These are phyloP conservation scores for Pyrocoelia pectoralis DNA, from an alignment of 2,888 invertebrate species.

Conservation along the genomic window DNA sequence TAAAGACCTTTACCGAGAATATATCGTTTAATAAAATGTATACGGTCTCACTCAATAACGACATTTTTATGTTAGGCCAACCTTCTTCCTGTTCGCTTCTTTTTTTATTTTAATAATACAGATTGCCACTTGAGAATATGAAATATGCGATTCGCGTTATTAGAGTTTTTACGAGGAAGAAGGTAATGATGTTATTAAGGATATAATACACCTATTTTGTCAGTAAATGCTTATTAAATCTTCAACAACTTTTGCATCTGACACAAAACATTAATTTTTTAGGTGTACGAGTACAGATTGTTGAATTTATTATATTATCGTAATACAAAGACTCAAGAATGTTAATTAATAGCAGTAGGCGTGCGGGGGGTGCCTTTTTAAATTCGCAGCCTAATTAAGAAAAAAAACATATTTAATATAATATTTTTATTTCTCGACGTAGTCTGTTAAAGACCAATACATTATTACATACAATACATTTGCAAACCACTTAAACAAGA, in stretches of 20 bases:
- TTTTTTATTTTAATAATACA: slow-evolving; percentile 25
- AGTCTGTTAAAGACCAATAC: too few species aligned
- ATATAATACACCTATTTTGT: slow-evolving; percentile 26
- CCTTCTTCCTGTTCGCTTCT: slow-evolving; percentile 9
- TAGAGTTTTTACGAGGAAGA: slow-evolving; percentile 24
- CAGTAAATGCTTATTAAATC: slow-evolving; percentile 29
- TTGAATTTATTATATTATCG: background rate
- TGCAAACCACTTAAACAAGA: too few species aligned
- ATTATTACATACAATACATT: too few species aligned
- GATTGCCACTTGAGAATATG: slow-evolving; percentile 8
- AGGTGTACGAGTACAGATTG: background rate
- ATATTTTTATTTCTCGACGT: too few species aligned
- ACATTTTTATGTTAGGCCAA: slow-evolving; percentile 19
- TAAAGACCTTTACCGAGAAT: slow-evolving; percentile 46
- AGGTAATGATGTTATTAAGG: slow-evolving; percentile 32
- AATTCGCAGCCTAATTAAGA: too few species aligned
- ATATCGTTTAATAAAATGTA: slow-evolving; percentile 53
- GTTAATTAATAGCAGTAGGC: too few species aligned
- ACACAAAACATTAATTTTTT: background rate
- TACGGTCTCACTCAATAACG: slow-evolving; percentile 31
- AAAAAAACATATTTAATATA: too few species aligned
- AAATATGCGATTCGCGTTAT: slow-evolving; percentile 32
- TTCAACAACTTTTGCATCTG: slow-evolving; percentile 13
- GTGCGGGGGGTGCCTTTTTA: too few species aligned
- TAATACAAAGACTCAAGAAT: too few species aligned